Percentiles rank a stretch among this genome's conserved stretches.
Evolutionary conservation across 2,797 vertebrate species (phyloP).

Genomic region (Miopithecus talapoin): DNA sequence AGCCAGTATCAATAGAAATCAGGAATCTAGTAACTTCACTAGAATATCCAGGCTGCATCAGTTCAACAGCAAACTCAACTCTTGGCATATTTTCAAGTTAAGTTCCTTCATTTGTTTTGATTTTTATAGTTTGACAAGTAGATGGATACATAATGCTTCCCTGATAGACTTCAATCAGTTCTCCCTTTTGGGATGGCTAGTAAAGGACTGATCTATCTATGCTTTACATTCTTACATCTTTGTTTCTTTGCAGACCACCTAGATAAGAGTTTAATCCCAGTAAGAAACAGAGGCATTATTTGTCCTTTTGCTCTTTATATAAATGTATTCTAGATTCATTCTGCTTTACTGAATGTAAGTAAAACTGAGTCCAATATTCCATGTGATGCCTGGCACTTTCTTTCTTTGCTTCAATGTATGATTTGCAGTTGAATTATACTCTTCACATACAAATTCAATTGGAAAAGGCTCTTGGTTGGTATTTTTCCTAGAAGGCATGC

Average conservation of each 20-base stretch:
- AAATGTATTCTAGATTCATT: not conserved
- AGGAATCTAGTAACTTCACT: not conserved
- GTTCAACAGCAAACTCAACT: not conserved
- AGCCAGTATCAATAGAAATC: not conserved
- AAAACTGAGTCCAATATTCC: not conserved
- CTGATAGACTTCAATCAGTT: not conserved
- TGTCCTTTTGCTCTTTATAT: not conserved
- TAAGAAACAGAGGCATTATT: not conserved
- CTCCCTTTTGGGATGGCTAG: not conserved
- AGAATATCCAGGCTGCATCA: not conserved
- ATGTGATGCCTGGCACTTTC: not conserved
- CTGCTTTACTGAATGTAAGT: not conserved
- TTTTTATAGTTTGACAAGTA: not conserved
- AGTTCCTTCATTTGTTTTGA: not conserved
- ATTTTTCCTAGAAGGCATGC: conserved; percentile 17
- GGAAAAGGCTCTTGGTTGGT: not conserved
- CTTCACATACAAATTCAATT: not conserved
- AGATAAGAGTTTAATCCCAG: not conserved
- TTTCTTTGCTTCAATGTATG: not conserved
- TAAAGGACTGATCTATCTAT: not conserved
- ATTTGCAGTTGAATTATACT: not conserved
- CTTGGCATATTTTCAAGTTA: not conserved
- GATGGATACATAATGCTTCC: not conserved
- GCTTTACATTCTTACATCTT: not conserved
- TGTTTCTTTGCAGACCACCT: not conserved